A percentile compares a stretch with the other conserved stretches of the same genome.
phyloP scores from a whole-genome alignment of 1,140 invertebrate genomes.

The Lineus longissimus region DNA sequence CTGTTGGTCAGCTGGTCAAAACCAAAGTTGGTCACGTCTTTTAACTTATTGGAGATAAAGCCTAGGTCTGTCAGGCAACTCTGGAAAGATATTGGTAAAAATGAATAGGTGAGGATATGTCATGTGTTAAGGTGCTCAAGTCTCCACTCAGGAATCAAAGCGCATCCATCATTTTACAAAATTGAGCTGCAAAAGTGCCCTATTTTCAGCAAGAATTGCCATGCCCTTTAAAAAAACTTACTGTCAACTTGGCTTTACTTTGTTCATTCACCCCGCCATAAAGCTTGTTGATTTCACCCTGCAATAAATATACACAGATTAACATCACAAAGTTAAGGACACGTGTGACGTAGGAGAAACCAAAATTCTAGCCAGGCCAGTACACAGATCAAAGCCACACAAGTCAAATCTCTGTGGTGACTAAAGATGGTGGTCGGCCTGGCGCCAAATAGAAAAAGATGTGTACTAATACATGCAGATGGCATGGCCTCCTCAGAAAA shows the following conservation, averaged over 20 bases:
- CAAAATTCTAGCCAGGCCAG: too few relatives aligned
- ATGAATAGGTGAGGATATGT: not conserved
- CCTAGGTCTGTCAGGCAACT: slow-evolving; percentile 67
- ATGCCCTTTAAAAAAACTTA: slow-evolving; percentile 28
- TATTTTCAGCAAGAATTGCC: too few relatives aligned
- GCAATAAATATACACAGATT: slow-evolving; percentile 12
- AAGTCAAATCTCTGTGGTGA: too few relatives aligned
- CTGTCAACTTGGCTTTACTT: slow-evolving; percentile 52
- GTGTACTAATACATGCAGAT: too few relatives aligned
- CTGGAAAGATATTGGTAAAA: slow-evolving; percentile 33
- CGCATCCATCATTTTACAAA: too few relatives aligned
- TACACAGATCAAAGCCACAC: too few relatives aligned
- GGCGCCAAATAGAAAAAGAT: too few relatives aligned
- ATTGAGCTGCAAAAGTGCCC: too few relatives aligned
- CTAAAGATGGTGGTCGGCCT: too few relatives aligned
- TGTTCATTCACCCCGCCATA: slow-evolving; percentile 46
- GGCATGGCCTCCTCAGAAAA: too few relatives aligned
- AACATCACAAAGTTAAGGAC: slow-evolving; percentile 10
- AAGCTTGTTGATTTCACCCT: slow-evolving; percentile 52
- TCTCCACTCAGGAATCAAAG: not conserved
- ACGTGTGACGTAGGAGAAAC: not conserved
- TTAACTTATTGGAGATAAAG: slow-evolving; percentile 69
- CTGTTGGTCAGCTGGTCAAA: slow-evolving; percentile 77
- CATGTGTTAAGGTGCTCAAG: not conserved
- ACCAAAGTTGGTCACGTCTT: slow-evolving; percentile 77